phyloP scores from a whole-genome alignment of 2,113 vertebrate species.

The Pachyramphus minor region DNA sequence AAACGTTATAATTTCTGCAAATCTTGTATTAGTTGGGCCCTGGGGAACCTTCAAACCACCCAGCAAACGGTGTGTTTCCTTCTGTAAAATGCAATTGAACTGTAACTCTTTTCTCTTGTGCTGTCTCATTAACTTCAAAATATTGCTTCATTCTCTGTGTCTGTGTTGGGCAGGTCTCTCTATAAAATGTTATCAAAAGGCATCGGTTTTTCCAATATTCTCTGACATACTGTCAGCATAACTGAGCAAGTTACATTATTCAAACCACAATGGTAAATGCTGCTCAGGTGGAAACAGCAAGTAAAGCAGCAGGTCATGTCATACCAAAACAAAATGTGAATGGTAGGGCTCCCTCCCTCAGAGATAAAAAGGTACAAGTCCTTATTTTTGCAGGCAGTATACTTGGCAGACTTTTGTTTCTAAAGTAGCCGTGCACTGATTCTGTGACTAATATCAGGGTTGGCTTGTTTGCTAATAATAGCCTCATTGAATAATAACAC shows the following conservation, averaged over 20 bases:
- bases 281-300: neutral
- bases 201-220: conserved; percentile 14
- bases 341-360: neutral
- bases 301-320: accelerated
- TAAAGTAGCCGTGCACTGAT: neutral
- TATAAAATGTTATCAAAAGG: neutral
- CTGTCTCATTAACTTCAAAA: conserved; percentile 23
- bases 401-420: neutral
- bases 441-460: neutral
- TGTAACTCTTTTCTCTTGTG: neutral
- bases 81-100: conserved; percentile 5
- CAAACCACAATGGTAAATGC: neutral
- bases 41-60: neutral
- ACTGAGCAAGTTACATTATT: neutral
- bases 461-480: neutral
- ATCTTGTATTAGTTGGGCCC: neutral
- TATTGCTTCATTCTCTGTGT: neutral
- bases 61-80: neutral
- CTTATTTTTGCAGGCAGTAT: neutral
- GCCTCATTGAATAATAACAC: neutral
- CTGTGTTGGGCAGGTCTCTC: neutral
- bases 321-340: neutral
- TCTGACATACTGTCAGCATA: neutral
- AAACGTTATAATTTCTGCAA: conserved; percentile 17
- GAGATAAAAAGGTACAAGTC: neutral